Evolutionary conservation across 2,113 vertebrate species (phyloP), one percentile per base, ranked within the genome.

Genomic region (Rhineura floridana): DNA sequence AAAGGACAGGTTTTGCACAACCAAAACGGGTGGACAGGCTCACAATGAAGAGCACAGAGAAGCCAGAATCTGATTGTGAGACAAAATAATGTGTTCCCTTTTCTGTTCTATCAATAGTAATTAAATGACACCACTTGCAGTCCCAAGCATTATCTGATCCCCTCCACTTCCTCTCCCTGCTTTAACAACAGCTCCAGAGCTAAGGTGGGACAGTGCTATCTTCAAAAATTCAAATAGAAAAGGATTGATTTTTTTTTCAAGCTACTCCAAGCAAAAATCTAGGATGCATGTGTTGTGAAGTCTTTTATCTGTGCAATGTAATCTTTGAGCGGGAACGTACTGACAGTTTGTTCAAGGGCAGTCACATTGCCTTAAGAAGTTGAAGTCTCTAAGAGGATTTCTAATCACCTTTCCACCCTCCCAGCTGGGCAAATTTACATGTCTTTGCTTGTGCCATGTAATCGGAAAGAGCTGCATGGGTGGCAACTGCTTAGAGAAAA

Each of bases 301-400:
- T 90, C 91, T 94, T 95, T 93, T 93, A 88, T 95, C 93, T 93
- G 72, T 89, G 92, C 85, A 93, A 92, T 81, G 63, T 87, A 91
- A 91, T 94, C 89, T 93, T 84, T 88, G 88, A 90, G 88, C 69
- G 86, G 92, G 83, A 25, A 39, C 46, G 87, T 91, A 81, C 50
- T 90, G 85, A 91, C 84, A 91, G 85, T 93, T 93, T 94, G 72
- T 85, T 91, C 93, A 95, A 95, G 92, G 92, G 91, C 86, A 82
- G 42, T 30, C 85, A 93, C 93, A 93, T 93, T 93, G 86, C 83
- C 92, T 91, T 13, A 86, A 86, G 81, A 91, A 82, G 42, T 4
- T 91, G 85, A 88, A 85, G 87, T 44, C 88, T 93, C 73, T 85
- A 63, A 88, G 48, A 90, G 89, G 77, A 91, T 28, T 92, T 93